These are phyloP conservation scores for Nomada hirtipes DNA, from an alignment of 2,888 invertebrate genomes.

Conservation along the genomic window DNA sequence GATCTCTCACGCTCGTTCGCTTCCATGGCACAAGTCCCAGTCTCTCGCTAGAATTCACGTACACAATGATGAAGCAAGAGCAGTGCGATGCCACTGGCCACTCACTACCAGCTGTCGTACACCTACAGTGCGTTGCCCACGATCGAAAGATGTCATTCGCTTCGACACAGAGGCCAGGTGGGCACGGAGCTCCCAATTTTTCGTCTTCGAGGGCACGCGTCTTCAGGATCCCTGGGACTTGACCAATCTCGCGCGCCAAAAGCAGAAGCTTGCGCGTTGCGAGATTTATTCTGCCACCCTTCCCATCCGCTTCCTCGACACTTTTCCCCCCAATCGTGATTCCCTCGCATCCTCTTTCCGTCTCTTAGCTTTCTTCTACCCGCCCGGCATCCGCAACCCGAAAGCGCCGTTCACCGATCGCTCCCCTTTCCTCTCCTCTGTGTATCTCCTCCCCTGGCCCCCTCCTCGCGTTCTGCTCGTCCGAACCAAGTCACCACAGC, in stretches of 20 bases:
- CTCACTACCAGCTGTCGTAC: conserved; percentile 63
- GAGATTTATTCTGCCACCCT: background rate
- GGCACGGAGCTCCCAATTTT: too few species aligned
- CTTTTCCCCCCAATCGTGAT: conserved; percentile 15
- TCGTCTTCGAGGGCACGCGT: too few species aligned
- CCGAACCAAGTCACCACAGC: conserved; percentile 73
- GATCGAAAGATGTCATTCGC: too few species aligned
- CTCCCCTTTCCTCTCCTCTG: conserved; percentile 39
- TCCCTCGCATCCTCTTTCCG: conserved; percentile 34
- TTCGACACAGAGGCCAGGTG: too few species aligned
- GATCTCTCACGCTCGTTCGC: conserved; percentile 60
- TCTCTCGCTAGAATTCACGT: conserved; percentile 68
- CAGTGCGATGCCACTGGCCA: conserved; percentile 56
- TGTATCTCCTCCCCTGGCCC: conserved; percentile 59
- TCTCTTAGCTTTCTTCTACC: conserved; percentile 5
- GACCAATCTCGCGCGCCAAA: background rate
- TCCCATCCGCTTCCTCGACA: conserved; percentile 16
- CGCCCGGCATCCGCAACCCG: conserved; percentile 18
- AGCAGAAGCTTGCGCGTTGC: conserved; percentile 52
- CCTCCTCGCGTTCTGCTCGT: conserved; percentile 55
- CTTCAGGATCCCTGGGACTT: too few species aligned
- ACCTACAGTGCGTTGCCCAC: conserved; percentile 52
- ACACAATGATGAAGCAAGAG: conserved; percentile 65
- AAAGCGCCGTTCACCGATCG: conserved; percentile 34
- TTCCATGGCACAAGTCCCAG: conserved; percentile 56